Evolutionary conservation across 2,113 vertebrate genomes (phyloP).

Genomic region (Bubo bubo): DNA sequence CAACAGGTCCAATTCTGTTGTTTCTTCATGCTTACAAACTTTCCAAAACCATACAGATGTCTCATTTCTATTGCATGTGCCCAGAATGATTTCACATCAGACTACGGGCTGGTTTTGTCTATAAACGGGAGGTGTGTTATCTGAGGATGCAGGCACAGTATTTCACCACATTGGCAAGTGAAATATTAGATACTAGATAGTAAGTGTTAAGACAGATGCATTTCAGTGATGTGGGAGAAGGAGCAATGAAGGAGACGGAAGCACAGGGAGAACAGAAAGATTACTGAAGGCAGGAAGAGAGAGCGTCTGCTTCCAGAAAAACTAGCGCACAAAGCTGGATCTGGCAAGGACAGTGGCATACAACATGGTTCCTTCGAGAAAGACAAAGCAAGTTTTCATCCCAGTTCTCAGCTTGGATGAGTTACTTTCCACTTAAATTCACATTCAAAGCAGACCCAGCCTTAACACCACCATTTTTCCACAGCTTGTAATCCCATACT

Average conservation of each 20-base stretch:
- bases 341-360: neutral
- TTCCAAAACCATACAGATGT: neutral
- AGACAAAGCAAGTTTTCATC: neutral
- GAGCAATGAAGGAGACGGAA: neutral
- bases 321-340: neutral
- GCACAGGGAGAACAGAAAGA: neutral
- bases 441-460: neutral
- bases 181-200: neutral
- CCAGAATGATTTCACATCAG: neutral
- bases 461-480: neutral
- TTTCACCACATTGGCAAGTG: neutral
- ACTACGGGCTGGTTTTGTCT: neutral
- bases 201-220: neutral
- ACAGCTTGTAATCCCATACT: neutral
- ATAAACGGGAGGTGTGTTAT: neutral
- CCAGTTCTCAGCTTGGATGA: neutral
- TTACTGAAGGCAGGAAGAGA: neutral
- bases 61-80: neutral
- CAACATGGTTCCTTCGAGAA: neutral
- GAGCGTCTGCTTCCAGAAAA: neutral
- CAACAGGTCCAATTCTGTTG: fast-evolving
- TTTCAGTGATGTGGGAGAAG: neutral
- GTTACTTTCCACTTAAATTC: neutral
- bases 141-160: neutral
- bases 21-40: fast-evolving